Evolutionary conservation across 2,113 vertebrate genomes (phyloP).

Genomic region (Phainopepla nitens): DNA sequence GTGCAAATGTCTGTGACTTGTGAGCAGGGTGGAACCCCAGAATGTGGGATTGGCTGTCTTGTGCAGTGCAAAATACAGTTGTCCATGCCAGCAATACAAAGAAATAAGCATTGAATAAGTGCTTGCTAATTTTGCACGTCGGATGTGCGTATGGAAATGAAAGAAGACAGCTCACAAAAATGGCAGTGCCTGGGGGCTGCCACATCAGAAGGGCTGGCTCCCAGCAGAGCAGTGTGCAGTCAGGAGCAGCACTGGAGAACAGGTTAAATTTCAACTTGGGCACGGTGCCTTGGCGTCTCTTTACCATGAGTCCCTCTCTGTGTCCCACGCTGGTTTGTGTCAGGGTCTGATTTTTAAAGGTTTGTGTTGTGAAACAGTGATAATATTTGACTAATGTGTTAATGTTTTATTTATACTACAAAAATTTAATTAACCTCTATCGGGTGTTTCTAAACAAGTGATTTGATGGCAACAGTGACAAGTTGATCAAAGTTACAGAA

Average conservation of each 20-base stretch:
- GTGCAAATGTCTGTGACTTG: background rate
- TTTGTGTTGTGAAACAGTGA: background rate
- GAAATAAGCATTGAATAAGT: background rate
- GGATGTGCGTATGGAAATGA: background rate
- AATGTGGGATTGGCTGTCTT: background rate
- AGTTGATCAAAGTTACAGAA: background rate
- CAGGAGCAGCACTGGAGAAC: background rate
- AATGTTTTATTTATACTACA: background rate
- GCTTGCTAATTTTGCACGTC: background rate
- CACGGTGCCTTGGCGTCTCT: background rate
- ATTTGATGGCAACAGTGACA: background rate
- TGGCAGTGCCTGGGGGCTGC: background rate
- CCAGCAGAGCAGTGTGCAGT: background rate
- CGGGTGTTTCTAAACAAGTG: background rate
- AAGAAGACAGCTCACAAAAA: background rate
- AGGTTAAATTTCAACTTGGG: conserved; percentile 2
- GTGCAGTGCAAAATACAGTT: background rate
- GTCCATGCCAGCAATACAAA: background rate
- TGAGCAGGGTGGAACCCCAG: background rate
- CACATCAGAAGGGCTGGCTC: background rate
- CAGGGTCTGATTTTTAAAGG: background rate
- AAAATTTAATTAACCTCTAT: background rate
- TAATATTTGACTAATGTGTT: background rate
- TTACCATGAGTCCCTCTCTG: background rate
- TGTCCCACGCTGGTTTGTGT: background rate